Conservation (phyloP, 53 echinoderm and acorn worm species). For the Astropecten irregularis region DNA sequence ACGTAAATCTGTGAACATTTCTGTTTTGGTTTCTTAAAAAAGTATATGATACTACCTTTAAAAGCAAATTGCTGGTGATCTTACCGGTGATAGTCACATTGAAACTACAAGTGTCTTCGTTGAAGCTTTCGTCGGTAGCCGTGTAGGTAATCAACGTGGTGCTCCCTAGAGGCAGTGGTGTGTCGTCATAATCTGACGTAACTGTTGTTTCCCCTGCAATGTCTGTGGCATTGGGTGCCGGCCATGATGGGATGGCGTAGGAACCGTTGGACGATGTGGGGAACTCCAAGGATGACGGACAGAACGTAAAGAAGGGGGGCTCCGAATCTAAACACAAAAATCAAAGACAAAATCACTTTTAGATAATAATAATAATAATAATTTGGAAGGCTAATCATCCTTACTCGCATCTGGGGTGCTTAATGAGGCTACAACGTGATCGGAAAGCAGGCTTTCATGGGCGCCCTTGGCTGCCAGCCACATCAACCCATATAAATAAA, state of each 20-base stretch:
- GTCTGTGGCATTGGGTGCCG: constrained; percentile 57
- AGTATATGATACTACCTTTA: too few relatives aligned
- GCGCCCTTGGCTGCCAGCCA: too few relatives aligned
- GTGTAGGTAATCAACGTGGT: constrained; percentile 54
- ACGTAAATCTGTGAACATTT: too few relatives aligned
- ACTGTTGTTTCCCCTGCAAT: constrained; percentile 17
- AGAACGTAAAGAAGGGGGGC: constrained; percentile 14
- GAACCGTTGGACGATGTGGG: constrained; percentile 39
- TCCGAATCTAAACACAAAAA: not conserved
- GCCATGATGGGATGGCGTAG: constrained; percentile 53
- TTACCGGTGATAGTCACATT: constrained; percentile 65
- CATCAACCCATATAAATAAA: too few relatives aligned
- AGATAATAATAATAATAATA: too few relatives aligned
- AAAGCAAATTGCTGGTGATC: too few relatives aligned
- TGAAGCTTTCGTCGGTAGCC: constrained; percentile 44
- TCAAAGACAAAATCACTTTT: not conserved
- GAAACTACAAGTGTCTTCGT: constrained; percentile 52
- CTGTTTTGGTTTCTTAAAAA: too few relatives aligned
- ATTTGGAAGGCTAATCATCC: too few relatives aligned
- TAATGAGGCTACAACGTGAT: too few relatives aligned
- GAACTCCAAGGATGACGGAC: constrained; percentile 38
- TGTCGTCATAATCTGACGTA: not conserved
- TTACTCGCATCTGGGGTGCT: too few relatives aligned
- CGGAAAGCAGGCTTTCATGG: too few relatives aligned
- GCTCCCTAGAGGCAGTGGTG: not conserved